These are phyloP conservation scores for Zeus faber DNA, from an alignment of 2,113 vertebrate species.

Conservation along the genomic window DNA sequence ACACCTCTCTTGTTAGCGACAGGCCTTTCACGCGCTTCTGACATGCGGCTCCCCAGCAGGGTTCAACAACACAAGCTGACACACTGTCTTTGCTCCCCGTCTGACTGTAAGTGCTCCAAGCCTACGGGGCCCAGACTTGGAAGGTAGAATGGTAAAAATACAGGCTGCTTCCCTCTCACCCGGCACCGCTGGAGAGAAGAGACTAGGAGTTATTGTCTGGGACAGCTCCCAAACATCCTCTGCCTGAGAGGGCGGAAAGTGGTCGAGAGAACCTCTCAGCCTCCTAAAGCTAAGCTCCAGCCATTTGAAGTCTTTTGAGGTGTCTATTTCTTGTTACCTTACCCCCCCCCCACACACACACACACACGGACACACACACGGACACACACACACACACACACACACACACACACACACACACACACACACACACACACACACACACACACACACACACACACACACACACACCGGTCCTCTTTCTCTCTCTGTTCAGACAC, in stretches of 20 bases:
- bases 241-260: too few species aligned
- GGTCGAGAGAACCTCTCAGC: too few species aligned
- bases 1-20: background rate
- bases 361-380: background rate
- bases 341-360: background rate
- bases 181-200: constrained; percentile 27
- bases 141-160: constrained; percentile 5
- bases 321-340: background rate
- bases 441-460: background rate
- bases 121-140: constrained; percentile 6
- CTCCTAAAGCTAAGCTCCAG: too few species aligned
- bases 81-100: too few species aligned
- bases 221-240: constrained; percentile 36
- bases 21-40: background rate
- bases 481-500: too few species aligned
- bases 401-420: constrained; percentile 4
- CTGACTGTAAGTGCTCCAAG: constrained; percentile 13
- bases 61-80: background rate
- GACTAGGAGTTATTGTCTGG: constrained; percentile 40
- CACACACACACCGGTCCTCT: too few species aligned
- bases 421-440: background rate
- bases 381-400: constrained; percentile 2
- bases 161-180: constrained; percentile 12
- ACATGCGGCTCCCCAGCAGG: background rate
- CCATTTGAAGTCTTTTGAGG: too few species aligned